Evolutionary conservation across 2,888 invertebrate species (phyloP).

Genomic region (Amphipoea oculea): DNA sequence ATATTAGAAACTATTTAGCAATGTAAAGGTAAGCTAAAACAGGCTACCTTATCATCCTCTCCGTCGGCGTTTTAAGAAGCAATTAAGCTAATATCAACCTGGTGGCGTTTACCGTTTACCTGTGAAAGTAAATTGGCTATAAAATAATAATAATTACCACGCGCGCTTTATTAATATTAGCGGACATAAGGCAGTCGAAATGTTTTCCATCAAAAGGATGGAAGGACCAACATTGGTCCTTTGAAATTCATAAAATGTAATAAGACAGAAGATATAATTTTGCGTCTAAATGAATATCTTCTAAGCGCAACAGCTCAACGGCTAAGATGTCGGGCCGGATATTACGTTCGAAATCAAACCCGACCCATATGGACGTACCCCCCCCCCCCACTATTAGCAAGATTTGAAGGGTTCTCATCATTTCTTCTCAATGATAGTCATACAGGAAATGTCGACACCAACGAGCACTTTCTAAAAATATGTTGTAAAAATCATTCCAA

Average conservation of each 20-base stretch:
- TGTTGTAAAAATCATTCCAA: neutral
- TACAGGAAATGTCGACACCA: neutral
- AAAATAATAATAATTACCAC: neutral
- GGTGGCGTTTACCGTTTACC: neutral
- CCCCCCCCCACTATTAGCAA: too few relatives aligned
- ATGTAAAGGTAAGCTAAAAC: neutral
- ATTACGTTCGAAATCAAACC: neutral
- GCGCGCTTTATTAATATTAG: neutral
- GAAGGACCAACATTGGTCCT: neutral
- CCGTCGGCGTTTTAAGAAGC: slow-evolving; percentile 6
- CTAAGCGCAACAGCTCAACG: neutral
- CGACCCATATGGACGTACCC: too few relatives aligned
- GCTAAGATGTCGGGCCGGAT: neutral
- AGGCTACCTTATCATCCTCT: neutral
- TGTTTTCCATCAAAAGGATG: neutral
- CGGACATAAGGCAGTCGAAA: neutral
- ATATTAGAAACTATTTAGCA: neutral
- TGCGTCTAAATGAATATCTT: neutral
- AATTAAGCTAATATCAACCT: neutral
- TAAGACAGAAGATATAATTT: neutral
- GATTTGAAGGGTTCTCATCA: neutral
- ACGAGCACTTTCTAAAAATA: neutral
- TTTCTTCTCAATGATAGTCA: neutral
- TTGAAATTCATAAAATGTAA: neutral
- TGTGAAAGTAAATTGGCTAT: neutral